These are phyloP conservation scores for Thymelicus lineola DNA, from an alignment of 2,888 invertebrate genomes.

Conservation along the genomic window DNA sequence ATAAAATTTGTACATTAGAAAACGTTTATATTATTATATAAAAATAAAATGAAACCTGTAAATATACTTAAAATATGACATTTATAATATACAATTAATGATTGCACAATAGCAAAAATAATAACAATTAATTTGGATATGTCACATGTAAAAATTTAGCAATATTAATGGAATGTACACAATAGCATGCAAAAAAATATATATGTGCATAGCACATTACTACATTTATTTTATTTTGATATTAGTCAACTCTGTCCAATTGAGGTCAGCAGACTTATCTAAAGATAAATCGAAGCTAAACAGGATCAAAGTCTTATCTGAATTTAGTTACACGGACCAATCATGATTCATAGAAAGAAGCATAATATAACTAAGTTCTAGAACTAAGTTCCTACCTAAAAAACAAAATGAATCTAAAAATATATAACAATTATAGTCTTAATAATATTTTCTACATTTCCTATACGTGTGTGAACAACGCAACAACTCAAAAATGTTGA, in stretches of 20 bases:
- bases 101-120: background rate
- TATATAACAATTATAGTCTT: background rate
- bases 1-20: slow-evolving; percentile 43
- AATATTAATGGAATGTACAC: slow-evolving; percentile 1
- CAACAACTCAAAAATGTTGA: background rate
- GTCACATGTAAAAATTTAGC: no score
- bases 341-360: background rate
- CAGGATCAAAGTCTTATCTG: no score
- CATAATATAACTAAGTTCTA: background rate
- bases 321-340: background rate
- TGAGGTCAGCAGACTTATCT: no score
- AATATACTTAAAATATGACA: slow-evolving; percentile 10
- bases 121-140: no score
- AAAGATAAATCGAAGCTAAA: no score
- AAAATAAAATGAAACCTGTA: slow-evolving; percentile 35
- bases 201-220: no score
- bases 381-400: background rate
- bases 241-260: no score
- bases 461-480: background rate
- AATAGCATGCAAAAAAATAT: no score
- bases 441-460: no score
- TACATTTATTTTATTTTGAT: no score
- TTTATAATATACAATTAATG: slow-evolving; percentile 3
- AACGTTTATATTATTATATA: no score
- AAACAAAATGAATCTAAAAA: background rate